A percentile compares a stretch with the other conserved stretches of the same genome.
phyloP scores from a whole-genome alignment of 2,797 vertebrate species.

The Melanotaenia nigrans region DNA sequence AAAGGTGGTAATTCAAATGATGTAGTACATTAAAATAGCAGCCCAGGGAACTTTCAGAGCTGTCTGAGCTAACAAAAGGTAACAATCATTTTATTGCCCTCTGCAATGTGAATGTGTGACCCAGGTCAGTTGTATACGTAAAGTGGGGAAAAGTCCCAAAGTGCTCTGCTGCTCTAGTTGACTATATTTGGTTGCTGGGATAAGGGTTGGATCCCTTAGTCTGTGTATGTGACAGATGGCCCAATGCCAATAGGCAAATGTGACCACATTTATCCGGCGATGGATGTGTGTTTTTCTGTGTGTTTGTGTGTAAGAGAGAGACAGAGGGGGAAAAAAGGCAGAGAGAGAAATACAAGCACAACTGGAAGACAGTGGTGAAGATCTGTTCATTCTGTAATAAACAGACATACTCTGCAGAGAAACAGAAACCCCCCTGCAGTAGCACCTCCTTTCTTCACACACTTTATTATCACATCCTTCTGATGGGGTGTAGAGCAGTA shows the following conservation, averaged over 20 bases:
- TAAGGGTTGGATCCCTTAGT: slow-evolving; percentile 73
- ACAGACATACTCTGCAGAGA: slow-evolving; percentile 22
- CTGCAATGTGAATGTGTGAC: slow-evolving; percentile 51
- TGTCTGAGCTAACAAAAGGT: slow-evolving; percentile 13
- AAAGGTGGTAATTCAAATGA: background rate
- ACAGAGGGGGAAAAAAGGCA: slow-evolving; percentile 13
- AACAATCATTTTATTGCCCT: slow-evolving; percentile 30
- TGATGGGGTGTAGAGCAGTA: slow-evolving; percentile 35
- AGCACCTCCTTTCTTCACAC: slow-evolving; percentile 19
- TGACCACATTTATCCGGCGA: slow-evolving; percentile 77
- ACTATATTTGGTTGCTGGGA: slow-evolving; percentile 86
- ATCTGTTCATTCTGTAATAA: slow-evolving; percentile 48
- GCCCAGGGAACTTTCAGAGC: background rate
- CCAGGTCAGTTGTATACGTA: slow-evolving; percentile 44
- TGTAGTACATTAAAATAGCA: slow-evolving; percentile 10
- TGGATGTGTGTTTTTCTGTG: slow-evolving; percentile 39
- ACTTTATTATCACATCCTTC: slow-evolving; percentile 25
- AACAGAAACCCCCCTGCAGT: slow-evolving; percentile 10
- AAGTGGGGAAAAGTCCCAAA: slow-evolving; percentile 55
- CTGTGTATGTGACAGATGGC: slow-evolving; percentile 83
- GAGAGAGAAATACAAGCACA: slow-evolving; percentile 38
- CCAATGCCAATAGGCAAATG: slow-evolving; percentile 77
- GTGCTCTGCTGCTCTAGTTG: slow-evolving; percentile 77
- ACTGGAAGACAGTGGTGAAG: slow-evolving; percentile 44
- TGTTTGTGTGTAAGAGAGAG: slow-evolving; percentile 16